A percentile compares a stretch with the other conserved stretches of the same genome.
Conservation (phyloP, 2,113 vertebrate species). For the Chloropsis cyanopogon region DNA sequence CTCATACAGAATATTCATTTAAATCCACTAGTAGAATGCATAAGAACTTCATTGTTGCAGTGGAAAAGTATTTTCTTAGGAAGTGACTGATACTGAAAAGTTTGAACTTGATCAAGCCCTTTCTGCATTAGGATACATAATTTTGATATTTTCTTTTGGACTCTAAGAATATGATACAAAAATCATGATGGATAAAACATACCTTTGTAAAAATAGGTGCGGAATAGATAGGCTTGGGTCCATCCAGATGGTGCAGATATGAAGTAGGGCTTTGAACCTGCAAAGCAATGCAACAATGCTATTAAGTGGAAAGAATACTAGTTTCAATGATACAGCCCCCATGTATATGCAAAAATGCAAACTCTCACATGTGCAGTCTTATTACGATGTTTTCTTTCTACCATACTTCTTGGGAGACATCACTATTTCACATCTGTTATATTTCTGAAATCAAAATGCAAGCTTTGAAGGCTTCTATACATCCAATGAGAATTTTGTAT, state of each 20-base stretch:
- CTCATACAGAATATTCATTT: background rate
- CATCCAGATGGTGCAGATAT: constrained; percentile 75
- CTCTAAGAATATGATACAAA: background rate
- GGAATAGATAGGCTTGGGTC: constrained; percentile 56
- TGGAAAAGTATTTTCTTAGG: background rate
- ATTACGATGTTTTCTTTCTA: background rate
- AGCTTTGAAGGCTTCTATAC: background rate
- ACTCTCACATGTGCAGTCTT: background rate
- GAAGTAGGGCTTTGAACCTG: constrained; percentile 88
- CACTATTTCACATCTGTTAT: background rate
- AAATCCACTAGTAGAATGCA: background rate
- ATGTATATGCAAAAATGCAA: background rate
- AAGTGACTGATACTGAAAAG: background rate
- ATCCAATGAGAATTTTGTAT: background rate
- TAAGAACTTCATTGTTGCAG: background rate
- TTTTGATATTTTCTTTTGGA: background rate
- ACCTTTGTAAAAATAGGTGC: constrained; percentile 91
- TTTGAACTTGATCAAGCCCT: background rate
- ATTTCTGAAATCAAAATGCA: constrained; percentile 17
- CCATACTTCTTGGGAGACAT: background rate
- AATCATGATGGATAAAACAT: constrained; percentile 21
- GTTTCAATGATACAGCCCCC: background rate
- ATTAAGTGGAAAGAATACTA: background rate
- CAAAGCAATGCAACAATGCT: constrained; percentile 24
- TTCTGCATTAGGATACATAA: background rate